Evolutionary conservation across 2,113 vertebrate species (phyloP).

Genomic region (Canis aureus): DNA sequence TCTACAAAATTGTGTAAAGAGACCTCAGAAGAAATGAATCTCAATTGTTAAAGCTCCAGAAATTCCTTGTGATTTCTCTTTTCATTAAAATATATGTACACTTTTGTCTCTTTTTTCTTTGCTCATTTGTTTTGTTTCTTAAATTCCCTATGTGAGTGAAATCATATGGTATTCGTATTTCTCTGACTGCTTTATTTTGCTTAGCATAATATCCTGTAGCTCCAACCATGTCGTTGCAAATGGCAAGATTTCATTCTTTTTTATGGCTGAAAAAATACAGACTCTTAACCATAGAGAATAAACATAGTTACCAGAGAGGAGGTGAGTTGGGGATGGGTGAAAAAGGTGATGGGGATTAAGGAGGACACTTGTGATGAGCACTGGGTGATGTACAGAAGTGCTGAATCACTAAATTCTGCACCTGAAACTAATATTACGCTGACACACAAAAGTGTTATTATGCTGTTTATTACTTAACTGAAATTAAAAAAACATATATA

Average conservation of each 20-base stretch:
- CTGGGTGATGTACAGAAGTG: not conserved
- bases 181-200: not conserved
- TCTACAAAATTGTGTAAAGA: conserved; percentile 44
- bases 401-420: not conserved
- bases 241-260: not conserved
- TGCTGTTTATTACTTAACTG: not conserved
- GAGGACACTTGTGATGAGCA: not conserved
- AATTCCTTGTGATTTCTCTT: not conserved
- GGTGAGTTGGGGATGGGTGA: not conserved
- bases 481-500: not conserved
- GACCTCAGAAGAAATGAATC: not conserved
- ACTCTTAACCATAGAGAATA: not conserved
- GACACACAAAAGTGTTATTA: too few relatives aligned
- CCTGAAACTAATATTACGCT: not conserved
- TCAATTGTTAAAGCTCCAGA: not conserved
- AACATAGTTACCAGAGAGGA: not conserved
- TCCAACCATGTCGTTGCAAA: not conserved
- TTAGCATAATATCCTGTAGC: not conserved
- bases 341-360: not conserved
- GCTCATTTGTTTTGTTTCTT: not conserved
- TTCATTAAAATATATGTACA: not conserved
- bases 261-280: not conserved
- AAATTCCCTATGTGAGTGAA: not conserved
- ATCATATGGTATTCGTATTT: not conserved
- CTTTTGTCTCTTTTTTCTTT: not conserved